A percentile compares a stretch with the other conserved stretches of the same genome.
phyloP scores from a whole-genome alignment of 2,797 vertebrate genomes.

The Gymnoscopelus braueri region DNA sequence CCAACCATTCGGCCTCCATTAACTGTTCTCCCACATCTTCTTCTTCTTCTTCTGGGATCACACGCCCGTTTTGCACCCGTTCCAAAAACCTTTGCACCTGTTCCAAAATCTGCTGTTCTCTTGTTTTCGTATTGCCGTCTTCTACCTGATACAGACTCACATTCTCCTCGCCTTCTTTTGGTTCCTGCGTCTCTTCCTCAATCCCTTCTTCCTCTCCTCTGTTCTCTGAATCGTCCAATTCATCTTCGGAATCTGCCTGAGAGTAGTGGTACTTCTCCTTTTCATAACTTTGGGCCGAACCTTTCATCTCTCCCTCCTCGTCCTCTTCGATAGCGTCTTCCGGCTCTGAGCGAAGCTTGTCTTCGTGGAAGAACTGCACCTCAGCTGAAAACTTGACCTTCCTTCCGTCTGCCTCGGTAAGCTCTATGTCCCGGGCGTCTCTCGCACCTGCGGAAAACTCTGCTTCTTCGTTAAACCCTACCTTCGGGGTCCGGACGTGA shows the following conservation, averaged over 20 bases:
- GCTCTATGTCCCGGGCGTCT: neutral
- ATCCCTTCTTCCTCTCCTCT: neutral
- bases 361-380: slow-evolving; percentile 45
- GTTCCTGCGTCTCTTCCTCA: slow-evolving; percentile 6
- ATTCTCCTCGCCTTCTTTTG: slow-evolving; percentile 11
- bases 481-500: neutral
- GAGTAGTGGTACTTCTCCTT: slow-evolving; percentile 38
- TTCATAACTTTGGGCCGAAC: slow-evolving; percentile 6
- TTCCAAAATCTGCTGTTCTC: no score
- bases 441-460: neutral
- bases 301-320: slow-evolving; percentile 9
- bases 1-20: neutral
- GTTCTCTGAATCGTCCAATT: slow-evolving; percentile 3
- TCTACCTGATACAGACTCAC: slow-evolving; percentile 4
- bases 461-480: neutral
- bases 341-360: slow-evolving; percentile 10
- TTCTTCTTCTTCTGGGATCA: slow-evolving; percentile 5
- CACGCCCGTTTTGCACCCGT: neutral
- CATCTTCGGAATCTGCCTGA: slow-evolving; percentile 40
- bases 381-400: slow-evolving; percentile 52
- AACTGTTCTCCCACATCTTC: neutral
- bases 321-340: slow-evolving; percentile 28
- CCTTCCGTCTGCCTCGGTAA: slow-evolving; percentile 32
- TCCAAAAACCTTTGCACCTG: no score
- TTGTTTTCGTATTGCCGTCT: neutral